Evolutionary conservation across 2,888 invertebrate species (phyloP).

Genomic region (Dolichopus griseipennis): DNA sequence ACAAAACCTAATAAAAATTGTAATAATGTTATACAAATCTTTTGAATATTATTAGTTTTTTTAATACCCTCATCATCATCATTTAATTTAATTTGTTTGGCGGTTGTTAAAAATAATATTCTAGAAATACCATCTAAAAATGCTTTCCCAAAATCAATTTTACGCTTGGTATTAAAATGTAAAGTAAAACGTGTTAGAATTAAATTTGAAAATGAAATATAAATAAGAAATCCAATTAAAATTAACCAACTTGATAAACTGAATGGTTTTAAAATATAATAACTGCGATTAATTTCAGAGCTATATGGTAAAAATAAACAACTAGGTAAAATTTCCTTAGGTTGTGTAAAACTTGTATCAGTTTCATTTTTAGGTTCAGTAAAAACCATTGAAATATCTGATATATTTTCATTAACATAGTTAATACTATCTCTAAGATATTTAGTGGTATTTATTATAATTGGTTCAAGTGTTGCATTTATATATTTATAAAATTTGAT

Average conservation of each 20-base stretch:
- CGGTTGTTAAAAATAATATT: not conserved
- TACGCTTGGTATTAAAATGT: not conserved
- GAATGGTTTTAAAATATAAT: not conserved
- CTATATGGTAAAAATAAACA: slow-evolving; percentile 7
- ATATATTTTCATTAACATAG: not conserved
- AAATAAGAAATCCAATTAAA: not conserved
- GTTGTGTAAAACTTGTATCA: not conserved
- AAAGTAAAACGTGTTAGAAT: not conserved
- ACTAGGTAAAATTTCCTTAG: not conserved
- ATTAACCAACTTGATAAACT: not conserved
- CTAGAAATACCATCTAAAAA: not conserved
- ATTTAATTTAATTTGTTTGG: not conserved
- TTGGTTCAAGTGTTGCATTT: not conserved
- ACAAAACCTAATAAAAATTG: not conserved
- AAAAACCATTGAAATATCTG: not conserved
- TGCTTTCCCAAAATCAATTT: not conserved
- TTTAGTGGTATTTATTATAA: not conserved
- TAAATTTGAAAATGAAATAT: not conserved
- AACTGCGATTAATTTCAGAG: not conserved
- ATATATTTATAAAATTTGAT: not conserved
- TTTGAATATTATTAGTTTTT: not conserved
- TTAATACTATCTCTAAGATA: not conserved
- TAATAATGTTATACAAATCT: not conserved
- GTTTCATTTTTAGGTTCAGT: not conserved
- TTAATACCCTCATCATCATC: not conserved